Base-by-base conservation (phyloP, 2,888 invertebrate species). In the Aromia moschata region DNA sequence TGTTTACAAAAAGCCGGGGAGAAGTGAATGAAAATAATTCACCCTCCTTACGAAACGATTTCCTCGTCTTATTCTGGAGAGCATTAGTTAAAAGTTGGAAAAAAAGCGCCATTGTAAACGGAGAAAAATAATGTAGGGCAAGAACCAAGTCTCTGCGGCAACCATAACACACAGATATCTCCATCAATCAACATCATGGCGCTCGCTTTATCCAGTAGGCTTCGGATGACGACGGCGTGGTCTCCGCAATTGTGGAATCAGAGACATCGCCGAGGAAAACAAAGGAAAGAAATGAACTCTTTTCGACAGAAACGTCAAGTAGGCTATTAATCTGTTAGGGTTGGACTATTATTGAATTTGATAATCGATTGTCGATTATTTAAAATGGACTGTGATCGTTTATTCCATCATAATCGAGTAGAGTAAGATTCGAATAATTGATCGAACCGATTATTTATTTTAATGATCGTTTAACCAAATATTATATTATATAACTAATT, bases 101-200 rank as follows among this genome's bases (percentile, higher is more conserved):
- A 18, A 18, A 41, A 41, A n/a, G 18, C 17, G 18, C 18, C n/a
- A 41, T 41, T 18, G 41, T 18, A 18, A 18, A 41, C 17, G 45
- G 31, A 30, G 31, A 31, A 49, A 36, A 18, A 17, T 49, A 49
- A 49, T 33, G 18, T 37, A 37, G 18, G 36, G 58, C 53, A 62
- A 59, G 62, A 41, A 18, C 11, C 1, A 10, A 41, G 46, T 46
- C n/a, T 62, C 62, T 41, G 49, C 52, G 56, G 62, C 47, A 56
- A 60, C 55, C 59, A 59, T 59, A 62, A 64, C 58, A 53, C 49
- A 49, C 55, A 56, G 58, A 61, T 58, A 53, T 61, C 58, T 56
- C 58, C 64, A 64, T 64, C 61, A 61, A 64, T 64, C 58, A 64
- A 64, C 58, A 64, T 64, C 64, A 64, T 10, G n/a, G 1, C 3